phyloP scores from a whole-genome alignment of 2,113 vertebrate species.

The Anthoscopus minutus region DNA sequence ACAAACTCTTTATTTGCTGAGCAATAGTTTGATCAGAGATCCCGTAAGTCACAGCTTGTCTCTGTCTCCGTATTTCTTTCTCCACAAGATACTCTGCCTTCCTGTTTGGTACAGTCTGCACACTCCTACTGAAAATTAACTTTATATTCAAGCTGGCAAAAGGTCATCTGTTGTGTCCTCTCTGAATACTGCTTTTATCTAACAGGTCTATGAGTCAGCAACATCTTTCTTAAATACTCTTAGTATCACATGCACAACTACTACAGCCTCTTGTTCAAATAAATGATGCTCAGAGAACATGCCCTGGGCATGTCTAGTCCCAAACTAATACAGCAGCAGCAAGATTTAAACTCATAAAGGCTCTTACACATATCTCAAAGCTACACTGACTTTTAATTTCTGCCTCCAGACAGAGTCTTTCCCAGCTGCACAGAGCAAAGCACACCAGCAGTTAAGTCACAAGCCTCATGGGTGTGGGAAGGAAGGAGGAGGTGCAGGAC shows the following conservation, averaged over 20 bases:
- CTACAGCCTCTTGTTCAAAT: not conserved
- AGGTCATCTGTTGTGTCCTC: not conserved
- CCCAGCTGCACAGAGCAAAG: not conserved
- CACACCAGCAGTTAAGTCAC: not conserved
- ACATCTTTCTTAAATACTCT: not conserved
- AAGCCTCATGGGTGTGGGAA: not conserved
- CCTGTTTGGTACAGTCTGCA: not conserved
- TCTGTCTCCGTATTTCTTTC: not conserved
- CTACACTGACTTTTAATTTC: not conserved
- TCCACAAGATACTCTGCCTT: not conserved
- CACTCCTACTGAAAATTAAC: not conserved
- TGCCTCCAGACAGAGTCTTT: not conserved
- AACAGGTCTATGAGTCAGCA: not conserved
- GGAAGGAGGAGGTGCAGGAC: not conserved
- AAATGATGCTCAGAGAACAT: not conserved
- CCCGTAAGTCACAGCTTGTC: not conserved
- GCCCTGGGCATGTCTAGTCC: not conserved
- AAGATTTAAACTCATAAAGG: not conserved
- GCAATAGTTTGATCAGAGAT: not conserved
- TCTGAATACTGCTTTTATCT: not conserved
- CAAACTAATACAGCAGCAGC: not conserved
- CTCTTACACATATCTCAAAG: not conserved
- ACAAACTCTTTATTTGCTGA: not conserved
- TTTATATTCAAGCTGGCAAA: not conserved
- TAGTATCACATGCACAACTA: not conserved